Percentiles rank a stretch among this genome's conserved stretches.
These are phyloP conservation scores for Euura saliciscinereae DNA, from an alignment of 1,140 invertebrate species.

Conservation along the genomic window DNA sequence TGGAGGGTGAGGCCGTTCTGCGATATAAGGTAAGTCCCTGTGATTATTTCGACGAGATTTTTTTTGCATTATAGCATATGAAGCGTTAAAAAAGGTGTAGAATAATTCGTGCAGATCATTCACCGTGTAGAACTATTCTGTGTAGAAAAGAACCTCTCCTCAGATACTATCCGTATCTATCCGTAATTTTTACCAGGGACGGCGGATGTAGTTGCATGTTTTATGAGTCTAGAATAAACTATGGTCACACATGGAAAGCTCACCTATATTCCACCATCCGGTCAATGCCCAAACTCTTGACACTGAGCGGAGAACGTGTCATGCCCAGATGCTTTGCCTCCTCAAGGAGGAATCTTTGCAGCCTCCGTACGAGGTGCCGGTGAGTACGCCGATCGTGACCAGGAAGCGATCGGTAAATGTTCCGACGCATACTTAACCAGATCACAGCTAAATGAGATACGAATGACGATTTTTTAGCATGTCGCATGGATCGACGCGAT, in stretches of 20 bases:
- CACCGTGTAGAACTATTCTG: background rate
- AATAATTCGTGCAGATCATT: background rate
- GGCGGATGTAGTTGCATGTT: slow-evolving; percentile 10
- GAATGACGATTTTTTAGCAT: slow-evolving; percentile 56
- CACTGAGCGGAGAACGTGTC: slow-evolving; percentile 70
- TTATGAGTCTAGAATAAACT: slow-evolving; percentile 72
- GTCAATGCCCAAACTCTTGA: slow-evolving; percentile 67
- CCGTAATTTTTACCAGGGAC: slow-evolving; percentile 16
- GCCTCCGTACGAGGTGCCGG: slow-evolving; percentile 62
- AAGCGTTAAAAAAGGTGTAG: background rate
- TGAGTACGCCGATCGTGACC: slow-evolving; percentile 57
- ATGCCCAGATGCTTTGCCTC: slow-evolving; percentile 63
- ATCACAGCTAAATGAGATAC: slow-evolving; percentile 24
- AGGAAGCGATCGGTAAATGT: too few relatives aligned
- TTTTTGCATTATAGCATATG: background rate
- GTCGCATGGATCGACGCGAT: slow-evolving; percentile 70
- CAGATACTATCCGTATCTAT: slow-evolving; percentile 16
- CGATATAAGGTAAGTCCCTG: slow-evolving; percentile 60
- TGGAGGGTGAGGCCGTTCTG: slow-evolving; percentile 69
- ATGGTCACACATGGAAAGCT: slow-evolving; percentile 80
- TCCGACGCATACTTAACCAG: slow-evolving; percentile 11
- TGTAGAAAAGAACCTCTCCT: background rate
- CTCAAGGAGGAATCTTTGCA: slow-evolving; percentile 58
- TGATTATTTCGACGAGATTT: background rate
- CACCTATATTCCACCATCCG: slow-evolving; percentile 76